Evolutionary conservation across 2,797 vertebrate genomes (phyloP).

Genomic region (Chiloscyllium punctatum): DNA sequence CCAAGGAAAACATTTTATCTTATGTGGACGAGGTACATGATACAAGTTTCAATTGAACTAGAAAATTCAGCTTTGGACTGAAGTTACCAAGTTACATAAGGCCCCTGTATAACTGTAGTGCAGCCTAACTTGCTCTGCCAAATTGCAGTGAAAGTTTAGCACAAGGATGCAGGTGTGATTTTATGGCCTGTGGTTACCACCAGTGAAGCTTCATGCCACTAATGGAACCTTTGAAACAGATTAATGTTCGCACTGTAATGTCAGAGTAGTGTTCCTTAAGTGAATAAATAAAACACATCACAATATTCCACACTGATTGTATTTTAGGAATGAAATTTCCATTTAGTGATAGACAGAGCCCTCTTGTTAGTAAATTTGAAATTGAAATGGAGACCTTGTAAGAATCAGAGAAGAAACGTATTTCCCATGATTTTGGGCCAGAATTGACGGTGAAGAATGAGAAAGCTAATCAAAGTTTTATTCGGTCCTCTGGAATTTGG

Average conservation of each 20-base stretch:
- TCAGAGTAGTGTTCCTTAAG: background rate
- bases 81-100: background rate
- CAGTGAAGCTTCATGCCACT: background rate
- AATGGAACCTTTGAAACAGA: background rate
- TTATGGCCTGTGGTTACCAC: background rate
- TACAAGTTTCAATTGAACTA: background rate
- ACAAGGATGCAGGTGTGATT: background rate
- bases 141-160: background rate
- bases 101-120: background rate
- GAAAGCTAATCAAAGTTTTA: too few relatives aligned
- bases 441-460: too few relatives aligned
- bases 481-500: too few relatives aligned
- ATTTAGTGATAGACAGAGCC: background rate
- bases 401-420: too few relatives aligned
- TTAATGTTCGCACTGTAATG: background rate
- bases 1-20: background rate
- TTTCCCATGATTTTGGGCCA: too few relatives aligned
- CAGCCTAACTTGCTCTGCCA: background rate
- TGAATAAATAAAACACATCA: background rate
- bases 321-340: background rate
- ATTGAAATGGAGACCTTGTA: background rate
- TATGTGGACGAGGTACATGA: background rate
- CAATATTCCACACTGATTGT: background rate
- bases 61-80: background rate
- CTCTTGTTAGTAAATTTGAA: background rate